These are phyloP conservation scores for Protaetia brevitarsis DNA, from an alignment of 1,140 invertebrate genomes.

Conservation along the genomic window DNA sequence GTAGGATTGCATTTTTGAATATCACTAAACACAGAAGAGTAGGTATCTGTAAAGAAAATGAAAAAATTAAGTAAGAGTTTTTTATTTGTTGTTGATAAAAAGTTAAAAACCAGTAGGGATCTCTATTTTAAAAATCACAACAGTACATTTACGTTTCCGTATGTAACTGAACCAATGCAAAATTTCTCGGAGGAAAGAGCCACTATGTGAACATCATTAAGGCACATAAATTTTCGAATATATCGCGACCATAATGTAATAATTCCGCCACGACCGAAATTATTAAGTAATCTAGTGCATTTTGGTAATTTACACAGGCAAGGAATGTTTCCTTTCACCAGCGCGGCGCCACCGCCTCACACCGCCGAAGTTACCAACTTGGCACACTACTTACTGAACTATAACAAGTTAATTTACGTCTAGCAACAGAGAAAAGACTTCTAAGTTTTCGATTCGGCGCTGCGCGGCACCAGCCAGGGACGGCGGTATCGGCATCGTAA, in stretches of 20 bases:
- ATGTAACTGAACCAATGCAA: too few relatives aligned
- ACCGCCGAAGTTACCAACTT: slow-evolving; percentile 6
- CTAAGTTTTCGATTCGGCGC: neutral
- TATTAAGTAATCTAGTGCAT: slow-evolving; percentile 22
- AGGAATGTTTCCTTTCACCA: neutral
- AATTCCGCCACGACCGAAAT: slow-evolving; percentile 20
- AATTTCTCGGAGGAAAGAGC: too few relatives aligned
- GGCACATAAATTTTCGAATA: slow-evolving; percentile 15
- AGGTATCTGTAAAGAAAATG: too few relatives aligned
- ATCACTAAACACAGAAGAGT: too few relatives aligned
- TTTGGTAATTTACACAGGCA: slow-evolving; percentile 18
- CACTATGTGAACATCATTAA: slow-evolving; percentile 2
- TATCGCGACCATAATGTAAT: slow-evolving; percentile 21
- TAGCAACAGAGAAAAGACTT: neutral
- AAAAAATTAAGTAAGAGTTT: too few relatives aligned
- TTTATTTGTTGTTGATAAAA: too few relatives aligned
- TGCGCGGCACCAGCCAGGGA: too few relatives aligned
- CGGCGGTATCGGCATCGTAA: too few relatives aligned
- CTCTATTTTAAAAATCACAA: too few relatives aligned
- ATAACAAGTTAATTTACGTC: slow-evolving; percentile 21
- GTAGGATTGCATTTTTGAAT: too few relatives aligned
- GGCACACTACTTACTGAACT: slow-evolving; percentile 15
- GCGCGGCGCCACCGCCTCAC: neutral
- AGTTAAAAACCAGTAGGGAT: too few relatives aligned
- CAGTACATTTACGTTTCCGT: too few relatives aligned